Base-by-base conservation (phyloP, 2,797 vertebrate species). In the Cottoperca gobio region DNA sequence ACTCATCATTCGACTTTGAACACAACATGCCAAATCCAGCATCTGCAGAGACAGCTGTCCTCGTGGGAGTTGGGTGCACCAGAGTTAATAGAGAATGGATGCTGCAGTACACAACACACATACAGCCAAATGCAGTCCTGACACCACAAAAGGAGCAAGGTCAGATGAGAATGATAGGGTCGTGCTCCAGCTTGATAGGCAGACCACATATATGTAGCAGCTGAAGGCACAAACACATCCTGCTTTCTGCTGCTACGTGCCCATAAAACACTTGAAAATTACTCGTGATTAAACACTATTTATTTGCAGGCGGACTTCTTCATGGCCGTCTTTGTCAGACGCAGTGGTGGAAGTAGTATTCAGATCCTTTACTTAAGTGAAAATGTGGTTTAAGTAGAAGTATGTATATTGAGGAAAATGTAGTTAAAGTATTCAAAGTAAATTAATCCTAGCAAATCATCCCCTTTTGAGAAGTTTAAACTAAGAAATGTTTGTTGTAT, bases 31-130 rank as follows among this genome's bases (percentile, higher is more conserved):
- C 62, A 63, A 59, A 48, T 62, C 57, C 48, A 54, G 71, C 73
- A 86, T 86, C 60, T 80, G 79, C 66, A 53, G 49, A 68, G 74
- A 81, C 74, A 66, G 78, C 74, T 78, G 74, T 64, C 58, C 78
- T 74, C 70, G 4, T 53, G 69, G 73, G 78, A 81, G 65, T 26
- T 54, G 57, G 61, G 52, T 53, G 69, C 57, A 26, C 63, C 21
- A 26, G 46, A 55, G 42, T 72, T 77, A 82, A 83, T 74, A 60
- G 57, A 73, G 58, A 79, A 52, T 67, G 61, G 79, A 46, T 48
- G 48, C 52, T 42, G 48, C 43, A 24, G 62, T 60, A 39, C 43
- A 68, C 13, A 55, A 77, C 75, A 70, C 42, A 46, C 68, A 72
- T 26, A 24, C 49, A 67, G 50, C 46, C 52, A 23, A 55, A 16